Percentiles rank a stretch among this genome's conserved stretches.
These are phyloP conservation scores for Tenthredo mesomela DNA, from an alignment of 2,888 invertebrate genomes.

Conservation along the genomic window DNA sequence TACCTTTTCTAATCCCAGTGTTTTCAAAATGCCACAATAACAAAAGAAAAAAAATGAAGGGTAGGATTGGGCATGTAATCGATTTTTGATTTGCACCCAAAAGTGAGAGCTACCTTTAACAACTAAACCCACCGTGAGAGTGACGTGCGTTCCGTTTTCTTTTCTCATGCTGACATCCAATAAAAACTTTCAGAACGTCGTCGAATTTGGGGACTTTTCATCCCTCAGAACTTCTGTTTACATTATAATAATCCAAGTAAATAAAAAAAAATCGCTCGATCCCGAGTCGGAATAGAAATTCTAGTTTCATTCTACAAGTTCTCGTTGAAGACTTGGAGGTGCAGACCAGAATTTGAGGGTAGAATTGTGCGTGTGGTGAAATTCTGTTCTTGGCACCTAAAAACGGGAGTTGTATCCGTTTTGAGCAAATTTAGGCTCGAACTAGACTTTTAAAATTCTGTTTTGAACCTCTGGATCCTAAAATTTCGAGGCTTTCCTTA, in stretches of 20 bases:
- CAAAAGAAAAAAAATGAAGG: too few relatives aligned
- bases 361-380: background rate
- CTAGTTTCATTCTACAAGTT: background rate
- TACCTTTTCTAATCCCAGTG: background rate
- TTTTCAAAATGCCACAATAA: too few relatives aligned
- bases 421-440: background rate
- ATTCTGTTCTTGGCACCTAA: background rate
- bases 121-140: background rate
- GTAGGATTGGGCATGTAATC: too few relatives aligned
- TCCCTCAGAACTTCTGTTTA: background rate
- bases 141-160: too few relatives aligned
- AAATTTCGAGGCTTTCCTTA: background rate
- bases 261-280: background rate
- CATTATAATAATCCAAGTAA: too few relatives aligned
- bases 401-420: background rate
- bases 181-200: too few relatives aligned
- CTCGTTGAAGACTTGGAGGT: background rate
- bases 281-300: background rate
- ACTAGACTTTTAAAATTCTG: background rate
- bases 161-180: too few relatives aligned
- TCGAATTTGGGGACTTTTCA: background rate
- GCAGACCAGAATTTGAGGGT: background rate
- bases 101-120: background rate
- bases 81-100: too few relatives aligned
- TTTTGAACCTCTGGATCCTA: background rate